Conservation (phyloP, 2,113 vertebrate species). For the Tympanuchus pallidicinctus region DNA sequence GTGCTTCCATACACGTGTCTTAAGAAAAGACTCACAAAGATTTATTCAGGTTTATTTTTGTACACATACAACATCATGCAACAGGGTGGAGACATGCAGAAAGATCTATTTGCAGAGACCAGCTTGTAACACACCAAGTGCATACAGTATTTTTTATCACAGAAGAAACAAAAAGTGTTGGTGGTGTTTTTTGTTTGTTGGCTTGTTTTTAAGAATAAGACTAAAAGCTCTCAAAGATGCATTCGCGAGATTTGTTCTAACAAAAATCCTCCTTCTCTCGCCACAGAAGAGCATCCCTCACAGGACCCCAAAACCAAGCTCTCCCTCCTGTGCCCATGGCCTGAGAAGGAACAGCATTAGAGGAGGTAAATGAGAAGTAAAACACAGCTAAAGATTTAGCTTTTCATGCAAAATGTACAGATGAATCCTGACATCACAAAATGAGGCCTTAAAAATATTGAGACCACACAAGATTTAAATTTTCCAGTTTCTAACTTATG, state of each 20-base stretch:
- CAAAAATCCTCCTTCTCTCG: rapidly evolving
- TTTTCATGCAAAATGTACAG: not conserved
- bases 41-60: not conserved
- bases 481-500: not conserved
- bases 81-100: not conserved
- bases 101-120: not conserved
- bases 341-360: too few species aligned
- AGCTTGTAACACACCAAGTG: not conserved
- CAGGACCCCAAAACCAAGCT: not conserved
- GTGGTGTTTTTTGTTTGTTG: too few species aligned
- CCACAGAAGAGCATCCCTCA: not conserved
- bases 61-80: not conserved
- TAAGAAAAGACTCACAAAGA: not conserved
- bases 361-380: too few species aligned
- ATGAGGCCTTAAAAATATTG: not conserved
- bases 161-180: not conserved
- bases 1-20: not conserved
- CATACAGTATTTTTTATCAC: not conserved
- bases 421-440: not conserved
- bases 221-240: not conserved
- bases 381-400: too few species aligned
- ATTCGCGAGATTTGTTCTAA: not conserved
- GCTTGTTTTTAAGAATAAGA: too few species aligned
- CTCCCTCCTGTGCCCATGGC: not conserved
- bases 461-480: not conserved